Base-by-base conservation (phyloP, 2,797 vertebrate species). In the Tadarida brasiliensis region DNA sequence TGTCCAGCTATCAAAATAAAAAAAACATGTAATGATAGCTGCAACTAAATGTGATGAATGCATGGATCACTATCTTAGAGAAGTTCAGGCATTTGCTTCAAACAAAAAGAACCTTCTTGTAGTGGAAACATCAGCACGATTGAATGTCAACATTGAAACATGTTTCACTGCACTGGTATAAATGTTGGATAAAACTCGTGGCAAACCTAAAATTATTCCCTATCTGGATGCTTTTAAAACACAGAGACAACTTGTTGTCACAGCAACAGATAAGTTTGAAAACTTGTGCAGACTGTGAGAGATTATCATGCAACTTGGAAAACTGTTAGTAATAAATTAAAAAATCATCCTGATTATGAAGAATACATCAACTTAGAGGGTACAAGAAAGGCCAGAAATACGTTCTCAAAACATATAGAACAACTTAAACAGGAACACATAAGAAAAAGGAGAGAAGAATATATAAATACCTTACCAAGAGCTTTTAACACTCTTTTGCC, bases 391-490 rank as follows among this genome's bases (percentile, higher is more conserved):
- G 99, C 99, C 90, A 99, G 98, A 97, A 99, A 99, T 98, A 99
- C 99, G 1, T 99, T 99, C 98, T 99, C 99, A 54, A 99, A 99
- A 98, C 99, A 99, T 98, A 99, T 99, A 98, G 99, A 99, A 97
- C 99, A 99, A 97, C 99, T 99, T 96, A 99, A 99, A 97, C 99
- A 99, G 96, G 99, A 99, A 97, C 99, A 99, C 98, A 99, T 99
- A 98, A 99, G 98, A 98, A 99, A 99, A 98, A 99, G 99, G 94
- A 99, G 99, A 98, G 99, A 99, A 30, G 99, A 99, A 98, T 99
- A 99, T 91, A 98, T 99, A 96, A 99, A 99, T 73, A 99, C 99
- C 22, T 98, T 99, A 97, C 99, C 99, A 76, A 99, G 99, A 99
- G 99, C 99, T 96, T 99, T 99, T 87, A 99, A 99, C 95, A 99